A percentile compares a stretch with the other conserved stretches of the same genome.
These are phyloP conservation scores for Micrasema longulum DNA, from an alignment of 1,140 invertebrate species.

Conservation along the genomic window DNA sequence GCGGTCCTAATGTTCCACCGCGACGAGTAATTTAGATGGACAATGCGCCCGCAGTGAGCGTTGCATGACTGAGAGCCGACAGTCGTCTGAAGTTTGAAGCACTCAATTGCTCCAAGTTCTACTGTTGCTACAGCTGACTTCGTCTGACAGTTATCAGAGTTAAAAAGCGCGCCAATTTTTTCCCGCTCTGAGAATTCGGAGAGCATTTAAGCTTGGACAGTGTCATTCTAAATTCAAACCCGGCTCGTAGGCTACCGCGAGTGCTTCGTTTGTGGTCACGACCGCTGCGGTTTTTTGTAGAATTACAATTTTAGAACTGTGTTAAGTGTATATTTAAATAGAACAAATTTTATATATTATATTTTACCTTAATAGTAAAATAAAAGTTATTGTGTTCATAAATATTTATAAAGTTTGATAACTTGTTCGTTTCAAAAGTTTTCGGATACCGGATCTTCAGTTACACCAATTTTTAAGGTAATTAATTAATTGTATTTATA, in stretches of 20 bases:
- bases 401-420: no score
- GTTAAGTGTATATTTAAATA: constrained; percentile 12
- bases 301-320: background rate
- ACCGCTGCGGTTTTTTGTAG: constrained; percentile 13
- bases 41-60: background rate
- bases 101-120: constrained; percentile 3
- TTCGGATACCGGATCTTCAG: no score
- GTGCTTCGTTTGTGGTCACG: constrained; percentile 35
- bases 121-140: constrained; percentile 19
- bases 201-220: constrained; percentile 36
- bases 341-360: background rate
- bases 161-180: constrained; percentile 44
- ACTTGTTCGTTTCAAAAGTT: no score
- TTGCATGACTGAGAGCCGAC: background rate
- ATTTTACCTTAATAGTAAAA: background rate
- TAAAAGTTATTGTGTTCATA: background rate
- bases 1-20: no score
- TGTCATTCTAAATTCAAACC: constrained; percentile 16
- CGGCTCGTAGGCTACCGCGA: constrained; percentile 38
- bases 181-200: constrained; percentile 35
- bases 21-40: no score
- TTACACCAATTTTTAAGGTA: no score
- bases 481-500: no score
- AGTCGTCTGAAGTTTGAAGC: constrained; percentile 10
- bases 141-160: constrained; percentile 36